These are phyloP conservation scores for Radopholus similis DNA, from an alignment of 1,140 invertebrate genomes.

Conservation along the genomic window DNA sequence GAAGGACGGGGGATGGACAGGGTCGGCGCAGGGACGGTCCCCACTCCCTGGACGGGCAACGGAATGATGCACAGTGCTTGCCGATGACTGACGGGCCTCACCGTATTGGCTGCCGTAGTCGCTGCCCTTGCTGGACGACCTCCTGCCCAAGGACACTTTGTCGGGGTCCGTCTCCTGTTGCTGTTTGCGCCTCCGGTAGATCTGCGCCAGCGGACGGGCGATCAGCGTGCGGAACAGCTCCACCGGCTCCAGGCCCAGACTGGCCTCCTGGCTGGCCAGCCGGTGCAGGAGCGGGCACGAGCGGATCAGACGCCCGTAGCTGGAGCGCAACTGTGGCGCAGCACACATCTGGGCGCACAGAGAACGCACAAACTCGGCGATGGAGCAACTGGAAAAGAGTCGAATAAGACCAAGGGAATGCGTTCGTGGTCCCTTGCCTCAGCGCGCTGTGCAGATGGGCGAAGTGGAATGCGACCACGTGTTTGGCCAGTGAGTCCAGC, in stretches of 20 bases:
- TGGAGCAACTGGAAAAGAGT: conserved; percentile 23
- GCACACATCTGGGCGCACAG: conserved; percentile 27
- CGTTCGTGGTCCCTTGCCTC: conserved; percentile 6
- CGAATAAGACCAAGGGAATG: too few species aligned
- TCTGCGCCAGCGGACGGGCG: conserved; percentile 17
- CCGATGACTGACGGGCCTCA: background rate
- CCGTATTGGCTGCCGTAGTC: conserved; percentile 5
- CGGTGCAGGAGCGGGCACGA: conserved; percentile 19
- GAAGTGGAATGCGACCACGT: conserved; percentile 36
- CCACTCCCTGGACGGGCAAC: background rate
- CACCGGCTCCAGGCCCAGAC: conserved; percentile 26
- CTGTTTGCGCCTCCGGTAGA: background rate
- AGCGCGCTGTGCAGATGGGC: conserved; percentile 34
- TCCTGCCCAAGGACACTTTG: too few species aligned
- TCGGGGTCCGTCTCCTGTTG: background rate
- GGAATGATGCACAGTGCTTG: background rate
- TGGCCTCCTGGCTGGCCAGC: conserved; percentile 18
- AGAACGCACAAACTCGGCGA: conserved; percentile 41
- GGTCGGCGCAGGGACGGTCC: background rate
- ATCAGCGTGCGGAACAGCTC: conserved; percentile 35
- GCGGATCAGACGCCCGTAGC: conserved; percentile 18
- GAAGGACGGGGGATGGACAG: background rate
- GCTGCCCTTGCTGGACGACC: background rate
- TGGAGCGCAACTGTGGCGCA: conserved; percentile 11
- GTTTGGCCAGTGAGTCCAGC: conserved; percentile 29